These are phyloP conservation scores for Pseudococcus longispinus DNA, from an alignment of 2,888 invertebrate species.

Conservation along the genomic window DNA sequence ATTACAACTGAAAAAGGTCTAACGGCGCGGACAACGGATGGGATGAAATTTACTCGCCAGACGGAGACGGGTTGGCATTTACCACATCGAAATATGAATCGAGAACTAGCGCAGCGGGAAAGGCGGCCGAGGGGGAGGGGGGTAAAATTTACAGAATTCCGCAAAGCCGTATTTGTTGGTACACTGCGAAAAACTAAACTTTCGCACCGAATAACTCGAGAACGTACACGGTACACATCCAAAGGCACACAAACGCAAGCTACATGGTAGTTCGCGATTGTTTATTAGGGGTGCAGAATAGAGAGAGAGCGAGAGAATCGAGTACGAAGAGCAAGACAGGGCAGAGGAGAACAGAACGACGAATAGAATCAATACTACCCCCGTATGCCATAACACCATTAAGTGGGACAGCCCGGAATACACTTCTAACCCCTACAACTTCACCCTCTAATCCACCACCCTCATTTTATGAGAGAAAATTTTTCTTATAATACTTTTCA, in stretches of 20 bases:
- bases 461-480: background rate
- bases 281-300: conserved; percentile 49
- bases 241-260: conserved; percentile 50
- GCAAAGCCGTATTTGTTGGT: conserved; percentile 31
- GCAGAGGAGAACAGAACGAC: background rate
- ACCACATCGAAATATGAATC: conserved; percentile 28
- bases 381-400: conserved; percentile 9
- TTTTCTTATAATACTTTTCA: conserved; percentile 20
- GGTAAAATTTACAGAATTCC: conserved; percentile 46
- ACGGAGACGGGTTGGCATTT: conserved; percentile 51
- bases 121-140: background rate
- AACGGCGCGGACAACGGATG: conserved; percentile 39
- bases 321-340: background rate
- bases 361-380: conserved; percentile 54
- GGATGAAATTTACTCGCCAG: conserved; percentile 36
- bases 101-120: background rate
- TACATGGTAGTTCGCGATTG: conserved; percentile 52
- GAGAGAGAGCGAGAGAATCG: background rate
- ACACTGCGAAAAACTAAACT: conserved; percentile 52
- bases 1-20: conserved; percentile 44
- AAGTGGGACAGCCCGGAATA: conserved; percentile 42
- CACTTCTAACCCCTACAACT: conserved; percentile 32
- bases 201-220: conserved; percentile 24
- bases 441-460: background rate
- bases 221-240: background rate